A percentile compares a stretch with the other conserved stretches of the same genome.
Evolutionary conservation across 2,797 vertebrate species (phyloP).

Genomic region (Tokudaia muenninki): DNA sequence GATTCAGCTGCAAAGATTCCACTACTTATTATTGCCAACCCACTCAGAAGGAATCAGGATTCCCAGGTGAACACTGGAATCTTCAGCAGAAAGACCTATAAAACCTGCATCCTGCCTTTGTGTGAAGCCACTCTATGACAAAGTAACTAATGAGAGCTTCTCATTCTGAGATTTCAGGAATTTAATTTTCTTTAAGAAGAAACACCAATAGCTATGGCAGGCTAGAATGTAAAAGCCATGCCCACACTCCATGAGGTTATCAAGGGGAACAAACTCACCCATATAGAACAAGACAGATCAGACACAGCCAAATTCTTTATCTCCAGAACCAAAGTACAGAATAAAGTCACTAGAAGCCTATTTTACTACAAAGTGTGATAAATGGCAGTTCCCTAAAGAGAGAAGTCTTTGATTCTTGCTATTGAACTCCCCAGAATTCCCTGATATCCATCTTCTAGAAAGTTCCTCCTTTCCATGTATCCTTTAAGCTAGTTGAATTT

Average conservation of each 20-base stretch:
- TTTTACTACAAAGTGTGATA: not conserved
- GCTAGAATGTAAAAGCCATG: not conserved
- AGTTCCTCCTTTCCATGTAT: not conserved
- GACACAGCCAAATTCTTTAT: not conserved
- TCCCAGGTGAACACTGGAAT: constrained; percentile 27
- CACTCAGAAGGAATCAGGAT: not conserved
- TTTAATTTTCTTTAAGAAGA: not conserved
- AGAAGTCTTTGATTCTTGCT: not conserved
- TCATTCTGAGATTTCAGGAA: not conserved
- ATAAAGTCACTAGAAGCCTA: not conserved
- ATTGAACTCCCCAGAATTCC: not conserved
- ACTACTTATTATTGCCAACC: not conserved
- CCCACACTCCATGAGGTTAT: not conserved
- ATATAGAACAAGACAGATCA: not conserved
- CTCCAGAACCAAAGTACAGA: not conserved
- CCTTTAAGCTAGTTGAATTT: not conserved
- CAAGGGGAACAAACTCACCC: not conserved
- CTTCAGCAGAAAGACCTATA: not conserved
- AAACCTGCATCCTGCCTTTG: not conserved
- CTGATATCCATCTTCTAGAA: not conserved
- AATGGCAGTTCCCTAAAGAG: not conserved
- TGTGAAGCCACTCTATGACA: not conserved
- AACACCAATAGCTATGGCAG: not conserved
- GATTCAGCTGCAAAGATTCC: not conserved
- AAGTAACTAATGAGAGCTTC: not conserved